Evolutionary conservation across 2,113 vertebrate genomes (phyloP), one percentile per base, ranked within the genome.

Genomic region (Lampris megalopsis): DNA sequence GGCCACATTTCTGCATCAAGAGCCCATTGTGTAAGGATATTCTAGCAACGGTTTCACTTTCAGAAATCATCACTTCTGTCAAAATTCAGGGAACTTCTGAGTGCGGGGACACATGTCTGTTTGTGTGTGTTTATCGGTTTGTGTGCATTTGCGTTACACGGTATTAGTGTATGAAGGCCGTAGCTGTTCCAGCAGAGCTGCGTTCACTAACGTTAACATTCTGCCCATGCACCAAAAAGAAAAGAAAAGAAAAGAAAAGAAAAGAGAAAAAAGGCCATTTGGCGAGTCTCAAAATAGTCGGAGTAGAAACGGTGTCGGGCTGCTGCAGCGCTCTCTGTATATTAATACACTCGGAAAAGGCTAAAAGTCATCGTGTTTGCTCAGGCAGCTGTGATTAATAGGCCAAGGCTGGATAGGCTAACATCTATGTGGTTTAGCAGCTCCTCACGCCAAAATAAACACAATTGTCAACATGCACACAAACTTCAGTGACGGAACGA

Each of bases 341-440:
- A 92, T 93, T 92, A 92, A 92, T 92, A 93, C 78, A 80, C 53
- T 52, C n/a, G 73, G 85, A 92, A 93, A 94, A 92, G 77, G 66
- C 77, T 79, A 50, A 80, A 80, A 85, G 87, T 91, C 89, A 84
- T 91, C 83, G 80, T 88, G 87, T 89, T 88, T 88, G 78, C 48
- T 65, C 83, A 83, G 73, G 76, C 91, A 93, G 86, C 91, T 92
- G 89, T 91, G 90, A 85, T 84, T 87, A 76, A 85, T 74, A 73
- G 59, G 75, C 67, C 79, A 42, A 6, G 71, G 72, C 9, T 47
- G 48, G 64, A 75, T 77, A 72, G 63, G 65, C 75, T 71, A 81
- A 69, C 66, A 56, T 65, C 58, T 85, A 67, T 78, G 84, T 91
- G 88, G 86, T 92, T 92, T 45, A 82, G 80, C 83, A 90, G 84